Conservation (phyloP, 1,140 invertebrate species). For the Rhagoletis pomonella region DNA sequence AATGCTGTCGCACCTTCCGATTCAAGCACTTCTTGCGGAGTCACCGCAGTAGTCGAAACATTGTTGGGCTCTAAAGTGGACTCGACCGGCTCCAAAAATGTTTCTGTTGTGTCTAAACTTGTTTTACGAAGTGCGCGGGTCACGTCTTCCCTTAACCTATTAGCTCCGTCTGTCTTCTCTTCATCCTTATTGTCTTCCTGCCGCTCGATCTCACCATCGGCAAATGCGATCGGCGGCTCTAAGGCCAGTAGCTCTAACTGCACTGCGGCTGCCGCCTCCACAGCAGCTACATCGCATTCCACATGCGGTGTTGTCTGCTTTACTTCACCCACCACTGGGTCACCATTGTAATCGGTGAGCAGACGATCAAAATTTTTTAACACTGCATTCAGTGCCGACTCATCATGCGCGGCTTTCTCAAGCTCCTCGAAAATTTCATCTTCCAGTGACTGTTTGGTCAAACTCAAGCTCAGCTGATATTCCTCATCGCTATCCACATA, state of each 20-base stretch:
- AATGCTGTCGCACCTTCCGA: background rate
- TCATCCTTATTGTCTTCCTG: background rate
- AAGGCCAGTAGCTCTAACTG: background rate
- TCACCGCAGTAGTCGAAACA: background rate
- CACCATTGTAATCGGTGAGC: constrained; percentile 74
- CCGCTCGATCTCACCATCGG: background rate
- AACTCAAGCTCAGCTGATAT: constrained; percentile 65
- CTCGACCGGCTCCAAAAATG: background rate
- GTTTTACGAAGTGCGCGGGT: background rate
- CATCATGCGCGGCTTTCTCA: constrained; percentile 74
- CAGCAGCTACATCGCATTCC: constrained; percentile 22
- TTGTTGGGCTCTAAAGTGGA: background rate
- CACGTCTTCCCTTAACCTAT: too few species aligned
- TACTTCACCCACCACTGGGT: background rate
- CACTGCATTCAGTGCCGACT: constrained; percentile 78
- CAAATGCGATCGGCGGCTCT: background rate
- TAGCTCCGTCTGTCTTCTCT: background rate
- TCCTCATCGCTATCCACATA: constrained; percentile 70
- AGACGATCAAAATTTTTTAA: constrained; percentile 81
- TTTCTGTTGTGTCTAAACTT: background rate
- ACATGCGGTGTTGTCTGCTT: background rate
- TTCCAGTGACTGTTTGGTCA: constrained; percentile 69
- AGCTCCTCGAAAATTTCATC: constrained; percentile 73
- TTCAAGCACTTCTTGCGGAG: background rate
- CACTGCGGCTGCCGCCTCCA: background rate